These are phyloP conservation scores for Elysia chlorotica DNA, from an alignment of 1,140 invertebrate genomes.

Conservation along the genomic window DNA sequence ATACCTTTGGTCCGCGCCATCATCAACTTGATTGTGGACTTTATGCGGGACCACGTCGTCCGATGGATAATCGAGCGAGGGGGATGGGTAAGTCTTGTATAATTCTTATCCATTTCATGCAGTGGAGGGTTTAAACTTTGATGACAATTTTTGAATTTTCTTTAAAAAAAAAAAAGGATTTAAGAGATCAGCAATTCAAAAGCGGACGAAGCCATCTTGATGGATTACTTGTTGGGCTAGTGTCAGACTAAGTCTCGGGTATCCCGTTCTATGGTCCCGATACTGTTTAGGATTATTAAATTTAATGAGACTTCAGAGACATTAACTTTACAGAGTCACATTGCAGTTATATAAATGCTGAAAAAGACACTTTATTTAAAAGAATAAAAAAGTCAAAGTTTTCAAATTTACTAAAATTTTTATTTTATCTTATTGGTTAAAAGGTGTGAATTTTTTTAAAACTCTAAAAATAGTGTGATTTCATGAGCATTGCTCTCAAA, in stretches of 20 bases:
- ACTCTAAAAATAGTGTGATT: neutral
- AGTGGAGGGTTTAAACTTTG: neutral
- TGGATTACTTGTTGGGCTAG: neutral
- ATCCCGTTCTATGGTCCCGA: too few relatives aligned
- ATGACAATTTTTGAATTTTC: neutral
- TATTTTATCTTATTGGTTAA: too few relatives aligned
- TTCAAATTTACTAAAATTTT: too few relatives aligned
- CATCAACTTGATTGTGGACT: constrained; percentile 58
- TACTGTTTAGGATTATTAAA: too few relatives aligned
- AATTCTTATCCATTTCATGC: neutral
- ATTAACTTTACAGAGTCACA: too few relatives aligned
- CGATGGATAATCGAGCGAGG: constrained; percentile 59
- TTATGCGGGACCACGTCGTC: constrained; percentile 57
- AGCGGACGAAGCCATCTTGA: neutral
- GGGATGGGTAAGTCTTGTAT: constrained; percentile 58
- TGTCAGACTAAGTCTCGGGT: too few relatives aligned
- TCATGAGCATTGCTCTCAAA: neutral
- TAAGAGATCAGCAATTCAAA: neutral
- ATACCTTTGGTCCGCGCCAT: constrained; percentile 55
- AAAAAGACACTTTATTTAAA: too few relatives aligned
- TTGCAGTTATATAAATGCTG: too few relatives aligned
- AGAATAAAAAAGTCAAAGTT: too few relatives aligned
- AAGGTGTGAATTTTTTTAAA: constrained; percentile 3
- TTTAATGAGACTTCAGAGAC: too few relatives aligned
- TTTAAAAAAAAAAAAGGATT: neutral